Evolutionary conservation across 2,888 invertebrate genomes (phyloP), one percentile per base, ranked within the genome.

Genomic region (Phortica magna): DNA sequence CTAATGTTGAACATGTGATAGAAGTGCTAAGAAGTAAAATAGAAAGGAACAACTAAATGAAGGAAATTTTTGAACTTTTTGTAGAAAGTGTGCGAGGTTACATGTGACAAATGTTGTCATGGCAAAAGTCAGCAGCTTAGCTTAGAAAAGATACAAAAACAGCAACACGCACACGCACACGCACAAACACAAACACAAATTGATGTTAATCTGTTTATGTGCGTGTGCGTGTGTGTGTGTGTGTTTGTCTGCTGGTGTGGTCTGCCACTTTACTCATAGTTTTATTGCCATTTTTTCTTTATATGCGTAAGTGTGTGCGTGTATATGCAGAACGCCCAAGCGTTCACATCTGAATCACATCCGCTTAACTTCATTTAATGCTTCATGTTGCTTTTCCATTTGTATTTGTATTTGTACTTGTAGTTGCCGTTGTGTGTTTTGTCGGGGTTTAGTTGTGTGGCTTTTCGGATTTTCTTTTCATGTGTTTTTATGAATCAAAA

Each of bases 391-490:
- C 17, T n/a, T 17, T 55, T 55, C 17, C 17, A n/a, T 55, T 55
- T 55, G 14, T 55, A 17, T 55, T 55, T 55, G 55, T 55, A n/a
- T 55, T 55, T 55, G 55, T 55, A n/a, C 14, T 55, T 55, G 55
- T 55, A 55, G 5, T 7, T 55, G n/a, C 17, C 17, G 14, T 55
- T n/a, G 55, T 55, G 5, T 5, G 53, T 53, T 65, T 65, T 65
- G 9, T 31, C 39, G 31, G 14, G 31, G 31, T 65, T 68, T 48
- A 65, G 43, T 68, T 68, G 31, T 68, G 43, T 43, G 68, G 68
- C 19, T 68, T 68, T 68, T 42, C 7, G 43, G 43, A 68, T 68
- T 68, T 68, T 68, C 68, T 68, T 43, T 68, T 68, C 68, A 68
- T 68, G 65, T 65, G 12, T 31, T 2, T 12, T 19, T 31, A 48